Base-by-base conservation (phyloP, 1,140 invertebrate genomes). In the Meloidogyne chitwoodi region DNA sequence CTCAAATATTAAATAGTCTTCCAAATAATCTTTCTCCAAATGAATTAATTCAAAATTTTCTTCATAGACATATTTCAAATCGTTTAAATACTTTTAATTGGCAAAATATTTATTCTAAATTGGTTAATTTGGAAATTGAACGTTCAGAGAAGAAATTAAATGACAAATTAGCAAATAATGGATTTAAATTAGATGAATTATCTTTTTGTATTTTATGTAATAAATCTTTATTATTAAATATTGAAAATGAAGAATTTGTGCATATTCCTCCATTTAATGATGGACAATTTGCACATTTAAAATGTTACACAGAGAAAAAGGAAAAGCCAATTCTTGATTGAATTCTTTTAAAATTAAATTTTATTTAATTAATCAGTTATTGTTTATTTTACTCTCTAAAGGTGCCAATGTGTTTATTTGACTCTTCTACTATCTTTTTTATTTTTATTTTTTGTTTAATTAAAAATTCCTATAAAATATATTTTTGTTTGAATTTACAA, bases 241-340 rank as follows among this genome's bases (percentile, higher is more conserved):
- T 41, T 22, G 71, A 29, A 31, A 56, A 63, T 31, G 71, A 73
- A 34, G 22, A 64, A 22, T 73, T 73, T 63, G 71, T 73, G 19
- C 11, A 64, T 29, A 24, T 63, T 14, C 71, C 71, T 10, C 34
- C 8, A 38, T 38, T 38, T 29, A 34, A 27, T 14, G 48, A 29
- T 64, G 71, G 56, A 65, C n/a, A 63, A 22, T 64, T 73, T 61
- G 38, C 56, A 34, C 71, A 73, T 63, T 73, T 73, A 24, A 61
- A 26, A 22, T 73, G 71, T 64, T 63, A 27, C 19, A 64, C 24
- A 22, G 16, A 8, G 0, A 68, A 12, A 26, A 64, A 56, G 19
- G 38, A 73, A 73, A 63, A 22, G 6, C 19, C 4, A n/a, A 4
- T 56, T n/a, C 48, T 56, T 56, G 48, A 56, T 22, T 56, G n/a